Conservation (phyloP, 2,797 vertebrate species). For the Graptemys geographica region DNA sequence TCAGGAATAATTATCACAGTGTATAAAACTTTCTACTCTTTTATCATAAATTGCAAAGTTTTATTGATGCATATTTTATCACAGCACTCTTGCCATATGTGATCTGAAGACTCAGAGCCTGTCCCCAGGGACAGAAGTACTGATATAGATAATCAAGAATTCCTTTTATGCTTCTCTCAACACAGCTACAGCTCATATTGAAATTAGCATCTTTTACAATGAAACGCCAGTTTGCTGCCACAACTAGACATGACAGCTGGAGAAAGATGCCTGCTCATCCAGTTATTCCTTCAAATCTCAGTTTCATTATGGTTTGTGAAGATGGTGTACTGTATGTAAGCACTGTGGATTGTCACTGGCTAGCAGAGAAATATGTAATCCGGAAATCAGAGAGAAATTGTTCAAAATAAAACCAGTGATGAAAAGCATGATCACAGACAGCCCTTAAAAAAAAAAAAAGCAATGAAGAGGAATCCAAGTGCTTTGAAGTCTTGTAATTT, state of each 20-base stretch:
- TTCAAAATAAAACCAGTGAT: conserved; percentile 59
- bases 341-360: conserved; percentile 1
- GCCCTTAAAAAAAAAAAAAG: conserved; percentile 12
- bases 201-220: conserved; percentile 85
- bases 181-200: conserved; percentile 72
- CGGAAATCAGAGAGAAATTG: background rate
- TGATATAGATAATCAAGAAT: conserved; percentile 84
- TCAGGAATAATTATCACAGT: conserved; percentile 72
- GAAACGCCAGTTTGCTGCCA: conserved; percentile 80
- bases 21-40: conserved; percentile 73
- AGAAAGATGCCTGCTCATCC: conserved; percentile 74
- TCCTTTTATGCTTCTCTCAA: conserved; percentile 80
- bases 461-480: conserved; percentile 15
- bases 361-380: conserved; percentile 14
- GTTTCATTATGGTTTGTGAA: conserved; percentile 64
- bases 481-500: conserved; percentile 36
- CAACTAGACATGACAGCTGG: conserved; percentile 79
- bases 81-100: conserved; percentile 81
- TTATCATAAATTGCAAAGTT: conserved; percentile 78
- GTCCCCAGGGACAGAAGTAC: conserved; percentile 73
- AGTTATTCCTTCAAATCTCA: conserved; percentile 67
- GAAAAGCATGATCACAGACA: conserved; percentile 65
- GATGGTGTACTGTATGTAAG: conserved; percentile 63
- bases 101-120: conserved; percentile 79
- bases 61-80: conserved; percentile 86